These are phyloP conservation scores for Polyommatus iphigenia DNA, from an alignment of 2,888 invertebrate species.

Conservation along the genomic window DNA sequence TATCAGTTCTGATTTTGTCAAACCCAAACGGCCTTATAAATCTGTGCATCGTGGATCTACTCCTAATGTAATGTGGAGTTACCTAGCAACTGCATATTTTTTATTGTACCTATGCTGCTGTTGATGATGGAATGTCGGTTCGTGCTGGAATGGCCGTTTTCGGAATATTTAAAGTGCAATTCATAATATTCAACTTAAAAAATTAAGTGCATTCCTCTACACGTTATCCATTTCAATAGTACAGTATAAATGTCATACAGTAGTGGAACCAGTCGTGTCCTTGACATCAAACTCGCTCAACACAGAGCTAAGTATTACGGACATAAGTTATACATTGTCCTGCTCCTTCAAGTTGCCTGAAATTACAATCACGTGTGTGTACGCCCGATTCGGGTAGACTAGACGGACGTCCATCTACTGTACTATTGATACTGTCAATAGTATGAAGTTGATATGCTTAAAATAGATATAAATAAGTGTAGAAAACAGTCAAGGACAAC, in stretches of 20 bases:
- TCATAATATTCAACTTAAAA: slow-evolving; percentile 30
- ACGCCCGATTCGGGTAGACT: neutral
- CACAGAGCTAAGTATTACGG: neutral
- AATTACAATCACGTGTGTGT: neutral
- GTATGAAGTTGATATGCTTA: slow-evolving; percentile 34
- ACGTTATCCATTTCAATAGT: neutral
- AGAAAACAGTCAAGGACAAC: slow-evolving; percentile 37
- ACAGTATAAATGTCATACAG: neutral
- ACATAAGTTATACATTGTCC: neutral
- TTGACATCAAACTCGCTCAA: neutral
- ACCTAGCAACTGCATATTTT: neutral
- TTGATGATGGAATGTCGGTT: neutral
- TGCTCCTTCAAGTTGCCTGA: neutral
- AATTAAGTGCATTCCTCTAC: slow-evolving; percentile 23
- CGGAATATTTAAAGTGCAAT: slow-evolving; percentile 19
- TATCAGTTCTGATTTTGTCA: too few relatives aligned
- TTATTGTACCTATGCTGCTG: neutral
- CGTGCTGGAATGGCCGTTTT: slow-evolving; percentile 15
- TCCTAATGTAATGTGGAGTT: neutral
- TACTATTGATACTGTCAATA: neutral
- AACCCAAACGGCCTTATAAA: too few relatives aligned
- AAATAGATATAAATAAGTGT: slow-evolving; percentile 34
- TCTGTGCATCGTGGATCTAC: too few relatives aligned
- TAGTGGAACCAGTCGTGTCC: neutral
- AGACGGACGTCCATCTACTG: neutral